Evolutionary conservation across 2,797 vertebrate genomes (phyloP).

Genomic region (Cossypha caffra): DNA sequence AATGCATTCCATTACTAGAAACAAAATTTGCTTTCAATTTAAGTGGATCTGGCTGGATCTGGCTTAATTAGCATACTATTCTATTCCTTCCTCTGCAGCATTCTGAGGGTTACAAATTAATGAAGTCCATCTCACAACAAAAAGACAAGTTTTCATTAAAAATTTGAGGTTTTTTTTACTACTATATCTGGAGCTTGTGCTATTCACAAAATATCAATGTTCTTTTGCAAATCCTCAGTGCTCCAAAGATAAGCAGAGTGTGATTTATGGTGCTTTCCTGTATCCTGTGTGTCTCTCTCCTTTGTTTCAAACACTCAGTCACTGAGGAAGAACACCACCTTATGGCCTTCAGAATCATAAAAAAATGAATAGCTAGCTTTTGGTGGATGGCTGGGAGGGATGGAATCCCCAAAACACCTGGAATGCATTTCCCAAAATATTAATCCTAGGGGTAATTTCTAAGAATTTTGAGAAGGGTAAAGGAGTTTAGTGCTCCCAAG

Average conservation of each 20-base stretch:
- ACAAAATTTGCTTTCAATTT: not conserved
- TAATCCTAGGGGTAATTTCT: not conserved
- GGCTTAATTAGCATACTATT: not conserved
- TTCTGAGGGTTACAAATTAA: not conserved
- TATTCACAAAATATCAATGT: not conserved
- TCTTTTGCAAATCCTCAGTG: not conserved
- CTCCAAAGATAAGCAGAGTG: not conserved
- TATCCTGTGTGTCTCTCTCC: not conserved
- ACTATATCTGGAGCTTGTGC: not conserved
- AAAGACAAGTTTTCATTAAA: not conserved
- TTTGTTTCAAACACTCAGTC: not conserved
- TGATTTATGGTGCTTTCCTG: not conserved
- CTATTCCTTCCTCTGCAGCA: not conserved
- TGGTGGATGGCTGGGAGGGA: not conserved
- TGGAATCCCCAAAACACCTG: not conserved
- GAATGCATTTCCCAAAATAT: not conserved
- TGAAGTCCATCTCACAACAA: not conserved
- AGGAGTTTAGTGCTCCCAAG: not conserved
- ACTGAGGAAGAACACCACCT: not conserved
- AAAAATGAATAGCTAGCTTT: not conserved
- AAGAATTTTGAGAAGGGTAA: not conserved
- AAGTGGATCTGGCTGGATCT: not conserved
- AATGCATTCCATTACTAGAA: not conserved
- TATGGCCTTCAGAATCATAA: not conserved
- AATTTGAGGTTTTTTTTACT: not conserved